Conservation (phyloP, 2,113 vertebrate species). For the Siniperca knerii region DNA sequence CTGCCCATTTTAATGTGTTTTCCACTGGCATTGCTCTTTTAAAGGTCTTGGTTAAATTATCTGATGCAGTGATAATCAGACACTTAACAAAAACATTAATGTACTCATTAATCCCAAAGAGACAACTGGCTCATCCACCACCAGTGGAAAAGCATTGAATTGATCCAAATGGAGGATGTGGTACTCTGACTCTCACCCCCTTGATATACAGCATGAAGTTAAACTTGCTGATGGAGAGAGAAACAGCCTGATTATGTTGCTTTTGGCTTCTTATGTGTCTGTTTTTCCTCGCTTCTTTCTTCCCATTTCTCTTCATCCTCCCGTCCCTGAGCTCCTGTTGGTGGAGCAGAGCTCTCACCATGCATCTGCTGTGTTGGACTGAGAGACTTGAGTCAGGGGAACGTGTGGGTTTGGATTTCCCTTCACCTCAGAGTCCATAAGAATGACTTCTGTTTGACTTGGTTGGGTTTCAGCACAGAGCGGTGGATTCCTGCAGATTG, state of each 20-base stretch:
- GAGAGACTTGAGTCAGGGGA: conserved; percentile 68
- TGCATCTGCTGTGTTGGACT: conserved; percentile 64
- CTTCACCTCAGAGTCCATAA: conserved; percentile 71
- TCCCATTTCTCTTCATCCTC: conserved; percentile 72
- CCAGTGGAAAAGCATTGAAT: conserved; percentile 43
- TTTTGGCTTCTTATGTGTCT: conserved; percentile 69
- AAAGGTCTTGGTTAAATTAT: background rate
- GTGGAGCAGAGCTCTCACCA: conserved; percentile 62
- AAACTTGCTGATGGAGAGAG: conserved; percentile 81
- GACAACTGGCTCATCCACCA: conserved; percentile 17
- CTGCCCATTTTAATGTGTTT: conserved; percentile 8
- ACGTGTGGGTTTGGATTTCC: conserved; percentile 78
- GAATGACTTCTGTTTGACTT: conserved; percentile 82
- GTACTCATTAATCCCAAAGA: conserved; percentile 25
- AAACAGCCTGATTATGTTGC: conserved; percentile 71
- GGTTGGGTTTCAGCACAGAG: conserved; percentile 77
- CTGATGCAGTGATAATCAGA: conserved; percentile 1
- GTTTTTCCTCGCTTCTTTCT: conserved; percentile 63
- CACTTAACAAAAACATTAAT: conserved; percentile 23
- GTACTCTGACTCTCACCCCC: conserved; percentile 41
- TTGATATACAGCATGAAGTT: conserved; percentile 67
- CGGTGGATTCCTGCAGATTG: conserved; percentile 75
- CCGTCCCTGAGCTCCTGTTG: conserved; percentile 61
- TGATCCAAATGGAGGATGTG: conserved; percentile 51
- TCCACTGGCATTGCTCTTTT: background rate